Base-by-base conservation (phyloP, 2,888 invertebrate species). In the Timema cristinae region DNA sequence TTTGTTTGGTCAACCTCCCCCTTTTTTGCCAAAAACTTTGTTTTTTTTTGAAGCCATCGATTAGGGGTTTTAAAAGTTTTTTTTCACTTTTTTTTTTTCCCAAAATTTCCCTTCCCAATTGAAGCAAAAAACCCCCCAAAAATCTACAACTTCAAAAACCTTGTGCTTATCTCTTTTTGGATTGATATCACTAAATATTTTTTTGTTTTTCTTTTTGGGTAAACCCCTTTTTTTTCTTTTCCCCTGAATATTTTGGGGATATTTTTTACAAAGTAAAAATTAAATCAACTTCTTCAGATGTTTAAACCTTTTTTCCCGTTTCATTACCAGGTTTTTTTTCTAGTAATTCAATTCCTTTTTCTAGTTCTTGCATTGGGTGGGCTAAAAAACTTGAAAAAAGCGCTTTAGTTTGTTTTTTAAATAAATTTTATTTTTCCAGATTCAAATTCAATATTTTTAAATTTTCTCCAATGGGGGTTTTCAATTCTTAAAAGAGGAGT, bases 291-390 rank as follows among this genome's bases (percentile, higher is more conserved):
- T 72, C 75, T 16, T 70, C 61, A 10, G 68, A 54, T 4, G 61
- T 15, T 10, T 67, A 51, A n/a, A n/a, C n/a, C 56, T 67, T 67
- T 1, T 16, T 50, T 48, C 50, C 61, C 0, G 59, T 11, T 7
- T 71, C 51, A 71, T 0, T 7, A 67, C 59, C 16, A 47, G 11
- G 67, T n/a, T n/a, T n/a, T 8, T 32, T 13, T 13, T 63, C 48
- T 47, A 63, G 11, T 10, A 63, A 7, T 47, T 5, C 32, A 63
- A 63, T 63, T 16, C 63, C 63, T 47, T 63, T 63, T 32, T 48
- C 13, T 56, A 86, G 82, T 77, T 81, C 82, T 7, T 82, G 79
- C 0, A 84, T 82, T 0, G 85, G 84, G 69, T 79, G 77, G 7
- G 79, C 77, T 10, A n/a, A n/a, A 81, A 77, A 32, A 75, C 76